Evolutionary conservation across 1,140 invertebrate species (phyloP), one percentile per base, ranked within the genome.

Genomic region (Luehdorfia chinensis): DNA sequence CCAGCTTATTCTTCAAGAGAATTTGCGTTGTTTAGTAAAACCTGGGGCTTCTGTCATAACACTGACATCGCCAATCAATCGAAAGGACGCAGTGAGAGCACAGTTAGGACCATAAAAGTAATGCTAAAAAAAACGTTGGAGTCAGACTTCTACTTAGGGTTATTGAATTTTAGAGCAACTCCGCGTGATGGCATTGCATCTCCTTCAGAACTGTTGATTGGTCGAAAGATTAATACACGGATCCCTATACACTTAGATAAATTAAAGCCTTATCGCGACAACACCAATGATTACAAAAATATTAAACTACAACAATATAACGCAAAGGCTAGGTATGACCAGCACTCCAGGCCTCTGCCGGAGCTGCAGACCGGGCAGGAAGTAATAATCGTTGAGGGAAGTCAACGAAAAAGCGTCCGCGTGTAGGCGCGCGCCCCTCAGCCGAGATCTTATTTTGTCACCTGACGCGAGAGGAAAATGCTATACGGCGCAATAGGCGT

Each of bases 401-500:
- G 21, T 7, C 19, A 21, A 13, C 19, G 36, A 2, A 41, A 11
- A 21, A 19, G 36, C 5, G 21, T 4, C 4, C 23, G 36, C 1
- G 36, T 41, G 5, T 11, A 41, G 11, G 36, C 36, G 11, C 36
- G 6, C 5, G 39, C 39, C 7, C 4, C 39, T 1, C 23, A 43
- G 8, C 39, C 39, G 2, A 21, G 39, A 13, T 43, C 39, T 0
- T 43, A 43, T 2, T 28, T 43, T 13, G 13, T 43, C 12, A 43
- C 4, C 4, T n/a, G 39, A 43, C 7, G 13, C 13, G 4, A 9
- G 13, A 1, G 39, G 39, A 9, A 12, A 25, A 1, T 14, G 25
- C 5, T 43, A 43, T 14, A 13, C n/a, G 23, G 15, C 39, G 23
- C 12, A 43, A 43, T 13, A 28, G 39, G n/a, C 23, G 39, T n/a